Conservation (phyloP, 2,113 vertebrate species). For the Nettapus auritus region DNA sequence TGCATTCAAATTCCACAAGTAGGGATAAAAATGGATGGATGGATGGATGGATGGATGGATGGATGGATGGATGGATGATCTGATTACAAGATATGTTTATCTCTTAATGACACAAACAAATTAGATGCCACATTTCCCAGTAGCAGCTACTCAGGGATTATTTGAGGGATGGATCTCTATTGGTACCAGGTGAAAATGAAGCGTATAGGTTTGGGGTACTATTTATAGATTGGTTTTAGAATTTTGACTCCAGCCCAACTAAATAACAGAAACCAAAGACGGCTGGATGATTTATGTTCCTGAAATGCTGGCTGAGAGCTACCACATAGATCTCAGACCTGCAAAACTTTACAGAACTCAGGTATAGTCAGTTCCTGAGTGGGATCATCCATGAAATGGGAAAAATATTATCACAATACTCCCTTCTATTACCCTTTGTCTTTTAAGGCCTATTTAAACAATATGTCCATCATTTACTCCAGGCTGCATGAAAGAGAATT, state of each 20-base stretch:
- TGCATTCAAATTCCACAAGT: background rate
- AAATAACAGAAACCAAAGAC: background rate
- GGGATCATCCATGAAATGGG: background rate
- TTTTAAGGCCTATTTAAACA: background rate
- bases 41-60: background rate
- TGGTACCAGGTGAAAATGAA: background rate
- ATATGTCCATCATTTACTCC: background rate
- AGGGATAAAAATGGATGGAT: background rate
- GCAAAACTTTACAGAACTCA: background rate
- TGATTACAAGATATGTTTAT: background rate
- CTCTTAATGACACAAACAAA: background rate
- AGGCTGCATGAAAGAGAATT: background rate
- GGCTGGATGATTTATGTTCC: background rate
- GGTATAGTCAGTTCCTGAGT: background rate
- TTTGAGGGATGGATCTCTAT: background rate
- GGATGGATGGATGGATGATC: background rate
- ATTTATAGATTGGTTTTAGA: background rate
- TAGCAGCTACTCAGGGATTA: background rate
- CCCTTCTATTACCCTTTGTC: background rate
- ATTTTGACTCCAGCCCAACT: background rate
- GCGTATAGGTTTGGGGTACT: background rate
- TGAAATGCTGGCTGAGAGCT: background rate
- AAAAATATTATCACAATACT: background rate
- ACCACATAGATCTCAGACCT: background rate
- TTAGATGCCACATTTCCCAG: background rate